A percentile compares a stretch with the other conserved stretches of the same genome.
phyloP scores from a whole-genome alignment of 2,797 vertebrate species.

The Rallus crepitans region DNA sequence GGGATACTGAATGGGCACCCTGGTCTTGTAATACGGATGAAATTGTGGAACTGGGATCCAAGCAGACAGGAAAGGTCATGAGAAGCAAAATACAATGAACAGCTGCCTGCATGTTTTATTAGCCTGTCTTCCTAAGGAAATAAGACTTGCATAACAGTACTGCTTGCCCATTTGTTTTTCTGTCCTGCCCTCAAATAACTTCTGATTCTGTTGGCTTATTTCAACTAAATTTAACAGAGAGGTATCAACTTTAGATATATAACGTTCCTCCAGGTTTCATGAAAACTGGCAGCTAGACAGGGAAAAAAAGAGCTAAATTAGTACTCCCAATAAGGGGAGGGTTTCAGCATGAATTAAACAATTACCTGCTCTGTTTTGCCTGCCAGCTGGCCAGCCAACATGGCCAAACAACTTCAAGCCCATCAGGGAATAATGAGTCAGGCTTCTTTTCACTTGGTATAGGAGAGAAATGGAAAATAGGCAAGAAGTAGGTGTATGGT shows the following conservation, averaged over 20 bases:
- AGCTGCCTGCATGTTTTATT: slow-evolving; percentile 37
- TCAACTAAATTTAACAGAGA: neutral
- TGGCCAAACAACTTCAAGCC: slow-evolving; percentile 1
- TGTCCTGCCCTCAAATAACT: slow-evolving; percentile 25
- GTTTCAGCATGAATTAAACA: slow-evolving; percentile 40
- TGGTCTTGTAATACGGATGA: neutral
- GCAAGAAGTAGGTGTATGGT: neutral
- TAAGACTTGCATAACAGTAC: neutral
- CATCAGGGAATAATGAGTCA: slow-evolving; percentile 19
- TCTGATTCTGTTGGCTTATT: slow-evolving; percentile 15
- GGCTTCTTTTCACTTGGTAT: neutral
- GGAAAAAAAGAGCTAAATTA: slow-evolving; percentile 16
- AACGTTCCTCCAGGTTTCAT: neutral
- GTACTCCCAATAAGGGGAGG: neutral
- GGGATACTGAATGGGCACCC: neutral
- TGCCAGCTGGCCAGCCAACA: slow-evolving; percentile 41
- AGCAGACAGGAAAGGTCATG: slow-evolving; percentile 10
- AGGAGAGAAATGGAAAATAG: neutral
- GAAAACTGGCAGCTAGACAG: slow-evolving; percentile 38
- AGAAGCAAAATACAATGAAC: slow-evolving; percentile 41
- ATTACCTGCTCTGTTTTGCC: slow-evolving; percentile 49
- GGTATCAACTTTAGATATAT: slow-evolving; percentile 1
- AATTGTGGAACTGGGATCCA: neutral
- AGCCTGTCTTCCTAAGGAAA: slow-evolving; percentile 37
- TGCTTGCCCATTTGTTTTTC: slow-evolving; percentile 14